Evolutionary conservation across 2,797 vertebrate genomes (phyloP), one percentile per base, ranked within the genome.

Genomic region (Balearica regulorum): DNA sequence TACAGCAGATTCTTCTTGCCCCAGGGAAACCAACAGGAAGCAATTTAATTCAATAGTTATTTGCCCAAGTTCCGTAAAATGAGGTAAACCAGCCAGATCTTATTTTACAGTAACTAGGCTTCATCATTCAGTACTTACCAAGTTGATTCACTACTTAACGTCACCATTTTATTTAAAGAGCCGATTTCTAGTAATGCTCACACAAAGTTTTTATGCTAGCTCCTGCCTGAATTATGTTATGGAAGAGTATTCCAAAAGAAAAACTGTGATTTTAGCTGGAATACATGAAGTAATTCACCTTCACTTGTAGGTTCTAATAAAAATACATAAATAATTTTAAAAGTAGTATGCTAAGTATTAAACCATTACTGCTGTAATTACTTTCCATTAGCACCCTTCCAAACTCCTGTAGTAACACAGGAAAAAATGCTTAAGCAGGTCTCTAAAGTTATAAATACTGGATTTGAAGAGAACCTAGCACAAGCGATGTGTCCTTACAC

Each of bases 41-140:
- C 86, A 95, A 96, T 95, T 97, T 96, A 94, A 97, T 94, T 96
- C 90, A 83, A 57, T 29, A 93, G 87, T 81, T 97, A 95, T 95
- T 96, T 97, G 95, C 72, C 91, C 89, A 96, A 91, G 82, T 79
- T 88, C 55, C 84, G 92, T 71, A 96, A 97, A 98, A 97, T 51
- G 39, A 97, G 96, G 75, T 62, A 90, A 97, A 96, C 77, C 65
- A 54, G 70, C 22, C 77, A 94, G 78, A 96, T 95, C 60, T 94
- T 94, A 90, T 84, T 93, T 83, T 91, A 95, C 41, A 90, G 69
- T 93, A 95, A 91, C 85, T 35, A 88, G 62, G 81, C n/a, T 83
- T 92, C 73, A 96, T 95, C 93, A 91, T 60, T 96, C 80, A 71
- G 33, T 43, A 86, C 89, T 94, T 90, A 94, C 48, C 83, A 94